Conservation (phyloP, 1,140 invertebrate species). For the Nilaparvata lugens region DNA sequence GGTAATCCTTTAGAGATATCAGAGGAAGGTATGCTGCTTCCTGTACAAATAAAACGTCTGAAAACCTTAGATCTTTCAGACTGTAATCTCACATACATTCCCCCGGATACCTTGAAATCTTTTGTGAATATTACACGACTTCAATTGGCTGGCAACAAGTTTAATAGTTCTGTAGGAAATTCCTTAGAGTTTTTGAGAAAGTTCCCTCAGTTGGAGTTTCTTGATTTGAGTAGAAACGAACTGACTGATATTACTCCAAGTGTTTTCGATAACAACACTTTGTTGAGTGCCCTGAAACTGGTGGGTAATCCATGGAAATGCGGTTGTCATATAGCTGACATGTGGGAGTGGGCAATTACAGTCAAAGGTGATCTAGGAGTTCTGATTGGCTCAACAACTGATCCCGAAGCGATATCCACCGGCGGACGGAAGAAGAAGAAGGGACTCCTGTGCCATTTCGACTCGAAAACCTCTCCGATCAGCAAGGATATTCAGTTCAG, state of each 20-base stretch:
- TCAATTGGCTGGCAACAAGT: constrained; percentile 49
- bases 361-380: constrained; percentile 53
- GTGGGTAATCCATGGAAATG: constrained; percentile 60
- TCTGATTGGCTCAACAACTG: constrained; percentile 51
- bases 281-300: constrained; percentile 47
- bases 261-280: constrained; percentile 44
- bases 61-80: constrained; percentile 54
- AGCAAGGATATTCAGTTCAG: constrained; percentile 41
- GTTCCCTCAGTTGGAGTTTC: constrained; percentile 46
- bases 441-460: constrained; percentile 53
- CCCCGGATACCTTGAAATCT: constrained; percentile 48
- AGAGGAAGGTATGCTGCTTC: constrained; percentile 43
- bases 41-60: constrained; percentile 50
- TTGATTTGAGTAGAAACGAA: constrained; percentile 55
- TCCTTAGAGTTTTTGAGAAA: constrained; percentile 45
- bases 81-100: constrained; percentile 50
- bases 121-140: constrained; percentile 52
- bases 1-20: constrained; percentile 53
- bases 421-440: constrained; percentile 50
- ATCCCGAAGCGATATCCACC: constrained; percentile 43
- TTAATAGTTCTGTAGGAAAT: constrained; percentile 38
- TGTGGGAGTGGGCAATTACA: constrained; percentile 61
- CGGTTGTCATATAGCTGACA: constrained; percentile 55
- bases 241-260: constrained; percentile 45
- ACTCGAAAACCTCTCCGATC: constrained; percentile 43